Base-by-base conservation (phyloP, 2,113 vertebrate species). In the Rallus limicola region DNA sequence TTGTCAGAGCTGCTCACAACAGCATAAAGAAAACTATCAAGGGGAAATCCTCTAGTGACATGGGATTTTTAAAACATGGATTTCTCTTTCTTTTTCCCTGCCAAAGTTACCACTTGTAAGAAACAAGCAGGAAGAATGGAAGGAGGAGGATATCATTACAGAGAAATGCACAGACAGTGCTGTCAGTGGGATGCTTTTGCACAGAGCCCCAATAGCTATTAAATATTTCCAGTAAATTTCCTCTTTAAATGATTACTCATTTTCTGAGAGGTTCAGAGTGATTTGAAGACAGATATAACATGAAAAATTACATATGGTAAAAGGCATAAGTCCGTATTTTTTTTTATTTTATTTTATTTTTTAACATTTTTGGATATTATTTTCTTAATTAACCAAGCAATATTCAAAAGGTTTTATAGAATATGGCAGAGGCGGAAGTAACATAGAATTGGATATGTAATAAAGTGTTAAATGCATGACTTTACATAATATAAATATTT, bases 151-250 rank as follows among this genome's bases (percentile, higher is more conserved):
- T 80, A 88, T 77, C 67, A 69, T 83, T 65, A 56, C 33, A 85
- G 70, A 87, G 33, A 71, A 82, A 69, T n/a, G 17, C 58, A 53
- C 67, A 92, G 63, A 67, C 82, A 83, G 56, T 1, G 1, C 75
- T 93, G 62, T 82, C 85, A 95, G 78, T 86, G 58, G 75, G 71
- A 76, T 72, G 69, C 68, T 63, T 92, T 82, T 67, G 17, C 65
- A 74, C 31, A 70, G 36, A 93, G 31, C n/a, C 15, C 82, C 25
- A 77, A 5, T 46, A 94, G 59, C 71, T 96, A 94, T 95, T 88
- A 93, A 95, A 93, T 95, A 92, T 95, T 95, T 96, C 95, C 83
- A 91, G 82, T 86, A 93, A 88, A 97, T 95, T 93, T 97, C 86
- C 48, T 88, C 36, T 83, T 52, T 88, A 88, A 82, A 78, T 67